phyloP scores from a whole-genome alignment of 2,113 vertebrate genomes.

The cat (Felis catus) region DNA sequence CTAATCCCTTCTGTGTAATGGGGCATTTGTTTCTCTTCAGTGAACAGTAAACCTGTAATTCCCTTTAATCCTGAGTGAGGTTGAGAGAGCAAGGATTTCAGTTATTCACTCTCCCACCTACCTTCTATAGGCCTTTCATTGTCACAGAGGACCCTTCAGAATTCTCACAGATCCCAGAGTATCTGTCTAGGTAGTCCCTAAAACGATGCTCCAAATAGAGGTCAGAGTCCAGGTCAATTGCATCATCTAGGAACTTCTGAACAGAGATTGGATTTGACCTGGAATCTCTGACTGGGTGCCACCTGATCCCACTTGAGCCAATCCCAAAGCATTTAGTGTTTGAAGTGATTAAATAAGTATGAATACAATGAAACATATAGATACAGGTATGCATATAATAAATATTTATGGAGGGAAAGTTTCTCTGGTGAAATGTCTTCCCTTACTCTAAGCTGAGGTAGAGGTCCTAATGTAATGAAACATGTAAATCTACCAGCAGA shows the following conservation, averaged over 20 bases:
- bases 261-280: background rate
- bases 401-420: background rate
- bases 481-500: background rate
- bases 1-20: conserved; percentile 70
- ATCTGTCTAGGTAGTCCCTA: background rate
- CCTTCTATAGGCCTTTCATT: background rate
- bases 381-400: background rate
- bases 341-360: background rate
- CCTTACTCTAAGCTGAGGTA: background rate
- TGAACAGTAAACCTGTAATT: conserved; percentile 73
- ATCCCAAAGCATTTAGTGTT: background rate
- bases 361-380: background rate
- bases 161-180: background rate
- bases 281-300: background rate
- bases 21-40: conserved; percentile 72
- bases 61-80: conserved; percentile 56
- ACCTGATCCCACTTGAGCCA: background rate
- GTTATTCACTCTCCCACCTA: background rate
- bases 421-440: background rate
- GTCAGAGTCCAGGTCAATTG: background rate
- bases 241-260: background rate
- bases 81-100: conserved; percentile 52
- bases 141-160: conserved; percentile 3
- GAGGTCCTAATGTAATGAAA: background rate
- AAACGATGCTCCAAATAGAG: background rate